Evolutionary conservation across 2,888 invertebrate genomes (phyloP).

Genomic region (Alloplasta piceator): DNA sequence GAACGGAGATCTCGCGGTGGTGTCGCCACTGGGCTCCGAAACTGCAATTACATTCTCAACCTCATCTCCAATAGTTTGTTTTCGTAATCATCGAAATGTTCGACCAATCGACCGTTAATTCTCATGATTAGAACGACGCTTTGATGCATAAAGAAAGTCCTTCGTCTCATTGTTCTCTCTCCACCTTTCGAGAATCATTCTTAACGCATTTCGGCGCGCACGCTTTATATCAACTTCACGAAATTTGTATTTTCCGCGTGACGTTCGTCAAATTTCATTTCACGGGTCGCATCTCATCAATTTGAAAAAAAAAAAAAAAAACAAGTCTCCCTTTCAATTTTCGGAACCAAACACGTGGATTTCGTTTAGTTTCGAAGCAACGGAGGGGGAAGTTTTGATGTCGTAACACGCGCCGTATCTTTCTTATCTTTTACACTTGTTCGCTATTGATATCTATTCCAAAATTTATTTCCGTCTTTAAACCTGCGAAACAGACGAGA

Average conservation of each 20-base stretch:
- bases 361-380: neutral
- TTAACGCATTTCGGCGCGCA: neutral
- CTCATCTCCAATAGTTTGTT: slow-evolving; percentile 4
- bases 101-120: slow-evolving; percentile 13
- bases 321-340: slow-evolving; percentile 8
- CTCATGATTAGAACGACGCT: slow-evolving; percentile 9
- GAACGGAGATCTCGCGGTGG: slow-evolving; percentile 36
- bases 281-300: neutral
- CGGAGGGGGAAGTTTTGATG: neutral
- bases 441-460: slow-evolving; percentile 15
- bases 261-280: neutral
- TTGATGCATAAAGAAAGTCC: slow-evolving; percentile 31
- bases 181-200: neutral
- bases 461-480: neutral
- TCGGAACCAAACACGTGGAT: slow-evolving; percentile 48
- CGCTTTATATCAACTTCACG: neutral
- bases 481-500: neutral
- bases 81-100: slow-evolving; percentile 6
- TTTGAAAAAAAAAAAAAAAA: slow-evolving; percentile 7
- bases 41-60: slow-evolving; percentile 6
- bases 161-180: neutral
- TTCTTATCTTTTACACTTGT: slow-evolving; percentile 6
- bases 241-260: neutral
- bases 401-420: slow-evolving; percentile 8
- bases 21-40: slow-evolving; percentile 62